phyloP scores from a whole-genome alignment of 2,888 invertebrate genomes.

The Chymomyza fuscimana region DNA sequence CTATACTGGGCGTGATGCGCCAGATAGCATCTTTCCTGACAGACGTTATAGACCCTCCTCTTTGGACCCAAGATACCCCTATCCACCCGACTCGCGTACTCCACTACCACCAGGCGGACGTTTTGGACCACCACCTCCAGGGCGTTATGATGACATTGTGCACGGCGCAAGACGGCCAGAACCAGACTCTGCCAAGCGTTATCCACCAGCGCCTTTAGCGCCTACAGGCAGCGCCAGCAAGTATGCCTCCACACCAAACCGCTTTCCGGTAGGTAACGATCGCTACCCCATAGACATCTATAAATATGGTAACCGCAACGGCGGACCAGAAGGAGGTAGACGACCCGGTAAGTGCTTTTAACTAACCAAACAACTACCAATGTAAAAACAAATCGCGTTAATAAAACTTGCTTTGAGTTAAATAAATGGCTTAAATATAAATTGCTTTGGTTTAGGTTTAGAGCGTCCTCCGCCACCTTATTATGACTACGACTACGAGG shows the following conservation, averaged over 20 bases:
- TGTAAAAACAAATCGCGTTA: slow-evolving; percentile 17
- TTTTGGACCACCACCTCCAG: slow-evolving; percentile 60
- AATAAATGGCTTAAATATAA: not conserved
- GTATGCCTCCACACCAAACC: slow-evolving; percentile 81
- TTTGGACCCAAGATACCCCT: slow-evolving; percentile 79
- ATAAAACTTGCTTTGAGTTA: slow-evolving; percentile 13
- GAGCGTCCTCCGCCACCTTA: slow-evolving; percentile 76
- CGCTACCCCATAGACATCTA: slow-evolving; percentile 80
- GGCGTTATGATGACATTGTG: slow-evolving; percentile 76
- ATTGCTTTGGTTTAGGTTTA: slow-evolving; percentile 58
- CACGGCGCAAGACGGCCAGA: slow-evolving; percentile 76
- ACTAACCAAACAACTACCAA: slow-evolving; percentile 65
- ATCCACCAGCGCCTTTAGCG: slow-evolving; percentile 80
- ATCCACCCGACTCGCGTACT: slow-evolving; percentile 55
- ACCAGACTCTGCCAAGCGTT: slow-evolving; percentile 81
- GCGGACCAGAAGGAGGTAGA: slow-evolving; percentile 79
- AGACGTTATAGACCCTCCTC: slow-evolving; percentile 79
- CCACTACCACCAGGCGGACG: slow-evolving; percentile 33
- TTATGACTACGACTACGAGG: slow-evolving; percentile 78
- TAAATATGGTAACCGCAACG: slow-evolving; percentile 81
- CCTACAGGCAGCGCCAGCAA: slow-evolving; percentile 80
- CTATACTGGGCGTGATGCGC: slow-evolving; percentile 76
- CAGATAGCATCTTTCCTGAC: slow-evolving; percentile 80
- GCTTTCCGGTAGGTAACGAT: slow-evolving; percentile 81
- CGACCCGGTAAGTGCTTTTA: slow-evolving; percentile 74